A percentile compares a stretch with the other conserved stretches of the same genome.
Evolutionary conservation across 2,888 invertebrate genomes (phyloP).

Genomic region (Harmothoe impar): DNA sequence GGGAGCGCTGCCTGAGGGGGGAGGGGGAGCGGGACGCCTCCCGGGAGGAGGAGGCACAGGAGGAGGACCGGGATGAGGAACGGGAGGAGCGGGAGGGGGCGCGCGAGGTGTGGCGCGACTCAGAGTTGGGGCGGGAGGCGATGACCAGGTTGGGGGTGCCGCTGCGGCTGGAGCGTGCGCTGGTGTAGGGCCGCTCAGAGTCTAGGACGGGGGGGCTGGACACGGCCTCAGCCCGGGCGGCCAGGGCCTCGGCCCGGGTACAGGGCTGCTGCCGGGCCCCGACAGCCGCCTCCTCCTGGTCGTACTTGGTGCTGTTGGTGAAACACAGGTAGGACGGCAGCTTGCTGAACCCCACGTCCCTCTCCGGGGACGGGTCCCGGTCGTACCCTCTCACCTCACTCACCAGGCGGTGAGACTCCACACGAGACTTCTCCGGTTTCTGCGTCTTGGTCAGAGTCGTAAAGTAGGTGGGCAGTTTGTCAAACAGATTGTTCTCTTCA

Average conservation of each 20-base stretch:
- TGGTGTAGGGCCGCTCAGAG: neutral
- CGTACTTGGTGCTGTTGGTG: slow-evolving; percentile 81
- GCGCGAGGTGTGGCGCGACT: slow-evolving; percentile 49
- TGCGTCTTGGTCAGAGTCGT: slow-evolving; percentile 77
- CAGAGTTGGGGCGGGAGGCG: slow-evolving; percentile 46
- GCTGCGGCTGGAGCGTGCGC: slow-evolving; percentile 54
- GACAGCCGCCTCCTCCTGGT: slow-evolving; percentile 61
- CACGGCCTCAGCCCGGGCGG: neutral
- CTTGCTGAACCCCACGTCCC: slow-evolving; percentile 71
- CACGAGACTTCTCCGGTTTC: slow-evolving; percentile 70
- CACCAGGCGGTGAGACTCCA: neutral
- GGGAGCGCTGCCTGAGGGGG: neutral
- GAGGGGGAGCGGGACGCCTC: slow-evolving; percentile 1
- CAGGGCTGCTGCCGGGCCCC: no score
- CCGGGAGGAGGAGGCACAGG: slow-evolving; percentile 18
- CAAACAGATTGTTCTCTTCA: slow-evolving; percentile 70
- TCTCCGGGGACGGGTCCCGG: slow-evolving; percentile 74
- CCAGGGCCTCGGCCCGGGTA: neutral
- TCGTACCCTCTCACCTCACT: slow-evolving; percentile 68
- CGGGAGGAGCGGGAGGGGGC: slow-evolving; percentile 24
- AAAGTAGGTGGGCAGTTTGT: slow-evolving; percentile 80
- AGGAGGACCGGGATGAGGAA: neutral
- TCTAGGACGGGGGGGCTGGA: neutral
- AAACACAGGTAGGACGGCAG: slow-evolving; percentile 81
- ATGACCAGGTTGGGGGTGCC: slow-evolving; percentile 45